Percentiles rank a stretch among this genome's conserved stretches.
These are phyloP conservation scores for Phrynocephalus versicolor DNA, from an alignment of 2,113 vertebrate genomes.

Conservation along the genomic window DNA sequence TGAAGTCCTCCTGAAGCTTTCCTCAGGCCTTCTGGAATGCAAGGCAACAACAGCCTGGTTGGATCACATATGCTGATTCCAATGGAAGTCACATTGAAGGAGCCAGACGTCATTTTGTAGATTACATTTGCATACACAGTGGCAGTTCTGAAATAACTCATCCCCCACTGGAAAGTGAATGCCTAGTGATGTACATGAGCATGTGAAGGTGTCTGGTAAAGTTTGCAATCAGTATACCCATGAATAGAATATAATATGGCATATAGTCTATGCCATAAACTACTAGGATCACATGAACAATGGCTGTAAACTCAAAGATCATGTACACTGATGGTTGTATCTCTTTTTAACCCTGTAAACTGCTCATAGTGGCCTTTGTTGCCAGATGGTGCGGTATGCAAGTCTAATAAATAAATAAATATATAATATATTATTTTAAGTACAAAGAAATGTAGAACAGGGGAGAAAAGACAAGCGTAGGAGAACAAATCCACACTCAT, in stretches of 20 bases:
- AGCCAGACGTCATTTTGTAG: background rate
- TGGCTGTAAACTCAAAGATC: background rate
- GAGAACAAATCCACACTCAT: background rate
- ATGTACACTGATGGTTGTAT: background rate
- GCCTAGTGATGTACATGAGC: background rate
- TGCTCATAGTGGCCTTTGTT: too few relatives aligned
- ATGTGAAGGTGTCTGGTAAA: background rate
- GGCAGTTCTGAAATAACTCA: background rate
- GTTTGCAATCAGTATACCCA: background rate
- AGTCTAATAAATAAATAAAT: too few relatives aligned
- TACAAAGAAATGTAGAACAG: background rate
- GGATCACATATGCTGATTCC: background rate
- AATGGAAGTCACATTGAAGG: background rate
- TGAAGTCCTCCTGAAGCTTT: background rate
- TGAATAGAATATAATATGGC: background rate
- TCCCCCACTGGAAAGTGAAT: background rate
- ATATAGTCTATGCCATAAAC: background rate
- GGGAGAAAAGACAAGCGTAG: background rate
- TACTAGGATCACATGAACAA: background rate
- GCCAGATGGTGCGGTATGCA: too few relatives aligned
- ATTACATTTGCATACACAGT: background rate
- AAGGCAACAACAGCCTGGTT: background rate
- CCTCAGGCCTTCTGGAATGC: background rate
- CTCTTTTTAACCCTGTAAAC: too few relatives aligned
- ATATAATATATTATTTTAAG: background rate